These are phyloP conservation scores for Eptesicus fuscus DNA, from an alignment of 2,113 vertebrate genomes.

Conservation along the genomic window DNA sequence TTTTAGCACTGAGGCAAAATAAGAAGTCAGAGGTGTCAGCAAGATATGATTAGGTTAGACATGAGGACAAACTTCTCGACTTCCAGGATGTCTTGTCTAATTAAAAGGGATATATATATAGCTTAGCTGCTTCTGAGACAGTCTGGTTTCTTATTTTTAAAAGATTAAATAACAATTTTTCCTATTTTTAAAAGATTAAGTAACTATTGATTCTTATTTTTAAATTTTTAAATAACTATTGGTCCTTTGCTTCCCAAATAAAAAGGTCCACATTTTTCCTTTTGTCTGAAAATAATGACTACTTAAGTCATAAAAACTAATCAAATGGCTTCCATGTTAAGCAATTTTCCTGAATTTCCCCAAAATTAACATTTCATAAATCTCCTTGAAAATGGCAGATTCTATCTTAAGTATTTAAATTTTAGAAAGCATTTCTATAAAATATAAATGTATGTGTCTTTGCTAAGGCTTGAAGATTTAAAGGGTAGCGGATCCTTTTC, in stretches of 20 bases:
- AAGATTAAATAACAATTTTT: background rate
- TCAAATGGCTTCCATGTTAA: background rate
- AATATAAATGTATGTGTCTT: background rate
- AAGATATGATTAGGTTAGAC: constrained; percentile 43
- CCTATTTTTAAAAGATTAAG: background rate
- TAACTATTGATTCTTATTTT: background rate
- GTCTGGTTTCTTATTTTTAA: background rate
- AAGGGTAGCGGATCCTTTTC: background rate
- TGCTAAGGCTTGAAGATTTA: background rate
- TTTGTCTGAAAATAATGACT: background rate
- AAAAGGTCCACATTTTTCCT: background rate
- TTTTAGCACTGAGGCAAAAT: constrained; percentile 26
- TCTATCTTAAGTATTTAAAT: background rate
- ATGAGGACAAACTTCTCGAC: constrained; percentile 10
- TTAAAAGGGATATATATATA: background rate
- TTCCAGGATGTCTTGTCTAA: background rate
- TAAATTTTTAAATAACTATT: background rate
- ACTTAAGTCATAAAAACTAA: background rate
- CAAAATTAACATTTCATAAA: background rate
- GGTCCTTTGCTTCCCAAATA: background rate
- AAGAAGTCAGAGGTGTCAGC: constrained; percentile 29
- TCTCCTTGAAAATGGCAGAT: background rate
- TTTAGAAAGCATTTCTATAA: background rate
- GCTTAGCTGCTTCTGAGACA: background rate
- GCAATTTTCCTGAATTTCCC: background rate